Conservation (phyloP, 2,113 vertebrate species). For the Syrmaticus mikado region DNA sequence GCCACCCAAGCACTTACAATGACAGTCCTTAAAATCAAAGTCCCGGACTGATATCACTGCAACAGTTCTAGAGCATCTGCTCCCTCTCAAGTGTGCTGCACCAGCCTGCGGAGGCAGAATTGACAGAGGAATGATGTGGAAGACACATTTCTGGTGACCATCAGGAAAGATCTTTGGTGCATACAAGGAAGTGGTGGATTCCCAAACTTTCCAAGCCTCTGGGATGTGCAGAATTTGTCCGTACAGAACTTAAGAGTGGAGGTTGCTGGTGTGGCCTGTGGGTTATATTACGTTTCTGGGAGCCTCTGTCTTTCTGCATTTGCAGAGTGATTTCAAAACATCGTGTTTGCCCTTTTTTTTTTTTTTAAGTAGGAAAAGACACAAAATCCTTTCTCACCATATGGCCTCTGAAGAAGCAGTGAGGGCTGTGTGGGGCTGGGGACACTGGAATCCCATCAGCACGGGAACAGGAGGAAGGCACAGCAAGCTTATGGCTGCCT, state of each 20-base stretch:
- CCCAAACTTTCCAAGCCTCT: not conserved
- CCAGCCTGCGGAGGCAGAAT: not conserved
- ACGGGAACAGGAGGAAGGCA: not conserved
- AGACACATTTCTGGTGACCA: fast-evolving
- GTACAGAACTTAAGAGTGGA: not conserved
- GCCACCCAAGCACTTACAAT: not conserved
- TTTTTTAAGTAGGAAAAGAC: not conserved
- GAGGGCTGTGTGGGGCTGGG: not conserved
- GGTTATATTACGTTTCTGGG: not conserved
- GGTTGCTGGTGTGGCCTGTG: not conserved
- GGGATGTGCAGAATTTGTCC: not conserved
- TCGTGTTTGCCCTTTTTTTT: not conserved
- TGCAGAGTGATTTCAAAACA: fast-evolving
- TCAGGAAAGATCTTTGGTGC: not conserved
- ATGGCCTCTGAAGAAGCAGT: not conserved
- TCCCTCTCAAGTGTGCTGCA: not conserved
- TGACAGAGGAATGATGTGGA: not conserved
- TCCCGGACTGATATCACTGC: not conserved
- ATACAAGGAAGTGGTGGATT: not conserved
- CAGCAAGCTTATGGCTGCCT: not conserved
- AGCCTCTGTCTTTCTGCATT: not conserved
- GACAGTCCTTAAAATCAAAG: fast-evolving
- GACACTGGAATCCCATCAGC: not conserved
- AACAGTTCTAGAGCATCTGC: not conserved
- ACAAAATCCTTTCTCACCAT: not conserved